Evolutionary conservation across 2,888 invertebrate genomes (phyloP), one percentile per base, ranked within the genome.

Genomic region (Drosophila anceps): DNA sequence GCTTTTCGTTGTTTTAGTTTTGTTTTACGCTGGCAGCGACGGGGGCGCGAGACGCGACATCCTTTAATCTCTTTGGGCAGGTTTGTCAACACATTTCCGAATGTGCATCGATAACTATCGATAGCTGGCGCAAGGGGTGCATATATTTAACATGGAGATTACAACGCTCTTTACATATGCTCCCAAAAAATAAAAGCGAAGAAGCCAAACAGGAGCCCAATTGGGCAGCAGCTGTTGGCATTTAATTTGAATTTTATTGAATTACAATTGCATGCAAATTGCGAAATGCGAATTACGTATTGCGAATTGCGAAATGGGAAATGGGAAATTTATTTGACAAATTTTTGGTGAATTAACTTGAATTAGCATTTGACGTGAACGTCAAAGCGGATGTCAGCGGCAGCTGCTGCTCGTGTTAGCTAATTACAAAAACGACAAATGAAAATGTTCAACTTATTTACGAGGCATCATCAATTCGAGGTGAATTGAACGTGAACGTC

Each of bases 311-410:
- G 29, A 12, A 15, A 1, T n/a, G 41, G 43, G 33, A 69, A 65
- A 9, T 20, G 24, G 4, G 33, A 20, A 88, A 88, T 90, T 90
- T 88, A 90, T 90, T 91, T 90, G 90, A 91, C 91, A 91, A 91
- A 89, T 90, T 84, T 79, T 59, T 37, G 37, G 37, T 24, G 51
- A 51, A 20, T 51, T 35, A 33, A 51, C 13, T 24, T 60, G 59
- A 65, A 41, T 39, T 39, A 48, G 60, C 59, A 62, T 43, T 60
- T 54, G 29, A 61, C 60, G 31, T 61, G 18, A 4, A 41, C 20
- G 29, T 39, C 37, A 55, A 55, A 35, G 37, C 46, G 64, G 39
- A 54, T 50, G 29, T 20, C 39, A 50, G 27, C 31, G 50, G 1
- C 84, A 85, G 84, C 83, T 85, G 83, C 82, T 66, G 58, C 76